phyloP scores from a whole-genome alignment of 2,888 invertebrate species.

The Eumerus sabulonum region DNA sequence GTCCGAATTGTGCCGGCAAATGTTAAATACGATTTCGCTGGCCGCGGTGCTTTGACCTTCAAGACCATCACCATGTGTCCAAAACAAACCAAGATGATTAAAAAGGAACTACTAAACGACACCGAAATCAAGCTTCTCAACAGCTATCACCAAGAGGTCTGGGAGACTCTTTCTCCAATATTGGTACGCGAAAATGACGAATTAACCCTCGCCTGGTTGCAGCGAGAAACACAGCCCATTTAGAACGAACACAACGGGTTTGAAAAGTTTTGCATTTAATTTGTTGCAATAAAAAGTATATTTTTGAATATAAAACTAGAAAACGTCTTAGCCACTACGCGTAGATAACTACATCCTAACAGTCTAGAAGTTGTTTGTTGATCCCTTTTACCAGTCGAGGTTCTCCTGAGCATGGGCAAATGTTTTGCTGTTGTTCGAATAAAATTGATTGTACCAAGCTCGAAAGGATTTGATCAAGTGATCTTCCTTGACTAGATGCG shows the following conservation, averaged over 20 bases:
- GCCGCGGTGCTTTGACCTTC: slow-evolving; percentile 90
- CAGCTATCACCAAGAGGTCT: slow-evolving; percentile 87
- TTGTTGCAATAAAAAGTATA: slow-evolving; percentile 25
- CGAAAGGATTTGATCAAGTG: slow-evolving; percentile 86
- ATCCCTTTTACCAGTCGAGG: slow-evolving; percentile 72
- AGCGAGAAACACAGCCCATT: slow-evolving; percentile 87
- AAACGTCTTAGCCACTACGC: slow-evolving; percentile 10
- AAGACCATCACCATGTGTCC: slow-evolving; percentile 94
- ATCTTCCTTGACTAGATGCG: slow-evolving; percentile 88
- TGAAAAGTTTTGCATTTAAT: slow-evolving; percentile 20
- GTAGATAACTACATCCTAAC: slow-evolving; percentile 40
- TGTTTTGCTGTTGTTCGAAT: slow-evolving; percentile 85
- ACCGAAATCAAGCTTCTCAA: slow-evolving; percentile 87
- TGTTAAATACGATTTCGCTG: slow-evolving; percentile 82
- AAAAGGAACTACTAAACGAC: slow-evolving; percentile 86
- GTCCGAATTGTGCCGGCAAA: slow-evolving; percentile 85
- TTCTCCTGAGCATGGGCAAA: slow-evolving; percentile 76
- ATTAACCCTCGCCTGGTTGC: slow-evolving; percentile 89
- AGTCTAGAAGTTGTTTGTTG: slow-evolving; percentile 28
- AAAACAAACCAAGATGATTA: slow-evolving; percentile 91
- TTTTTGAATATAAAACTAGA: slow-evolving; percentile 32
- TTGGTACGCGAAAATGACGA: slow-evolving; percentile 83
- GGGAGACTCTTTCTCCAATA: slow-evolving; percentile 85
- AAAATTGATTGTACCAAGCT: slow-evolving; percentile 92
- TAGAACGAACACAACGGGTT: slow-evolving; percentile 49